These are phyloP conservation scores for Spinibarbus caldwelli DNA, from an alignment of 2,797 vertebrate species.

Conservation along the genomic window DNA sequence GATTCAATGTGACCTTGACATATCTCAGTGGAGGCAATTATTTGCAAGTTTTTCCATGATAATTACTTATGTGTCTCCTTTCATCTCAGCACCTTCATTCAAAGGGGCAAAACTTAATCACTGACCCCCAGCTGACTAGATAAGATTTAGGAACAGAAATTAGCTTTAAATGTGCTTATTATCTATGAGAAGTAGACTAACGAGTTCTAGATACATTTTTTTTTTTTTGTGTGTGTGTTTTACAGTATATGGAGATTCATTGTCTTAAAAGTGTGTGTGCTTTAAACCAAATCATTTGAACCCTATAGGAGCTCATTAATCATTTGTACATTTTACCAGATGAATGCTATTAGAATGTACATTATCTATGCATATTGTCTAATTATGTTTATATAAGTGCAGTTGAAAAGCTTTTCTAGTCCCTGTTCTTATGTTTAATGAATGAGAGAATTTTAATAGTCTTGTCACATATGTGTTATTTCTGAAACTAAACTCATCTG, in stretches of 20 bases:
- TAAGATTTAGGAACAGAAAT: neutral
- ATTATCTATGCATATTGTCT: neutral
- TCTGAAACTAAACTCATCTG: neutral
- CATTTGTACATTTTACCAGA: neutral
- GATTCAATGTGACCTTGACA: neutral
- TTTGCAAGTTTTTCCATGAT: neutral
- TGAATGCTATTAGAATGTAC: neutral
- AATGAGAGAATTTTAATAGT: neutral
- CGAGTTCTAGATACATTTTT: neutral
- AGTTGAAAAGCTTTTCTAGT: neutral
- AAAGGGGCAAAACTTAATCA: neutral
- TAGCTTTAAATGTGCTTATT: neutral
- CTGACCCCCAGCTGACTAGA: slow-evolving; percentile 4
- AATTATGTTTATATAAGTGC: neutral
- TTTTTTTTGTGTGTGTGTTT: too few species aligned
- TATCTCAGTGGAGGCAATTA: slow-evolving; percentile 11
- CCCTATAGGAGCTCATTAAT: neutral
- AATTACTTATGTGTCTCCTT: slow-evolving; percentile 33
- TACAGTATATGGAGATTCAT: neutral
- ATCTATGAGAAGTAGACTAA: slow-evolving; percentile 19
- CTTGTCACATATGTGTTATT: neutral
- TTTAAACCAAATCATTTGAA: neutral
- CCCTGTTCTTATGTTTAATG: neutral
- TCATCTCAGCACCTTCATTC: neutral
- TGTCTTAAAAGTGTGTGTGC: neutral